Conservation (phyloP, 2,113 vertebrate species). For the Herpailurus yagouaroundi region DNA sequence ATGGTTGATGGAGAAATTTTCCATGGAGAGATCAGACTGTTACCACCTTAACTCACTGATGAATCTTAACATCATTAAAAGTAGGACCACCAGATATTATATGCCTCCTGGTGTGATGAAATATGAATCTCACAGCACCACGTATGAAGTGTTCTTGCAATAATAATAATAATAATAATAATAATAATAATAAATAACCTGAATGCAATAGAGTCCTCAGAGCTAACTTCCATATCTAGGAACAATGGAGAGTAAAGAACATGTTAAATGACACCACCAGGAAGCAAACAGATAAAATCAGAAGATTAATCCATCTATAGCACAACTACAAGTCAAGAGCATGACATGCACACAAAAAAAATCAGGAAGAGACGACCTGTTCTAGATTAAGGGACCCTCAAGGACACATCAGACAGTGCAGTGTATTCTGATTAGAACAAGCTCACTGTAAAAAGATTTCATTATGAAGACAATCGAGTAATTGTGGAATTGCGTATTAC, state of each 20-base stretch:
- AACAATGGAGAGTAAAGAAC: neutral
- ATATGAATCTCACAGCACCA: constrained; percentile 10
- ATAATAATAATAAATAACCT: neutral
- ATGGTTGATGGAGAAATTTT: constrained; percentile 42
- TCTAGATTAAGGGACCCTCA: constrained; percentile 36
- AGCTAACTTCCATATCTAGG: neutral
- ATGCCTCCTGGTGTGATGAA: neutral
- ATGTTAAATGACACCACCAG: constrained; percentile 6
- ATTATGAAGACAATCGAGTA: constrained; percentile 8
- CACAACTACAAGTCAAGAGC: neutral
- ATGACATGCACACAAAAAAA: neutral
- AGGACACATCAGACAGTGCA: neutral
- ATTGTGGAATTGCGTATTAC: constrained; percentile 28
- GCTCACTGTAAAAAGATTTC: constrained; percentile 13
- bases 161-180: neutral
- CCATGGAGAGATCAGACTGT: neutral
- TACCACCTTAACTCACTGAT: neutral
- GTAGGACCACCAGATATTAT: neutral
- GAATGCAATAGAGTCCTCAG: neutral
- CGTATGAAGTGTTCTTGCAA: neutral
- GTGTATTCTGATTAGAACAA: constrained; percentile 28
- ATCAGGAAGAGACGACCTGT: neutral
- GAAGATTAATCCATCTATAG: neutral
- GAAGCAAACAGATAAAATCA: constrained; percentile 23
- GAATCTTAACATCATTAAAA: constrained; percentile 25